These are phyloP conservation scores for Saguinus imperator DNA, from an alignment of 2,113 vertebrate species.

Conservation along the genomic window DNA sequence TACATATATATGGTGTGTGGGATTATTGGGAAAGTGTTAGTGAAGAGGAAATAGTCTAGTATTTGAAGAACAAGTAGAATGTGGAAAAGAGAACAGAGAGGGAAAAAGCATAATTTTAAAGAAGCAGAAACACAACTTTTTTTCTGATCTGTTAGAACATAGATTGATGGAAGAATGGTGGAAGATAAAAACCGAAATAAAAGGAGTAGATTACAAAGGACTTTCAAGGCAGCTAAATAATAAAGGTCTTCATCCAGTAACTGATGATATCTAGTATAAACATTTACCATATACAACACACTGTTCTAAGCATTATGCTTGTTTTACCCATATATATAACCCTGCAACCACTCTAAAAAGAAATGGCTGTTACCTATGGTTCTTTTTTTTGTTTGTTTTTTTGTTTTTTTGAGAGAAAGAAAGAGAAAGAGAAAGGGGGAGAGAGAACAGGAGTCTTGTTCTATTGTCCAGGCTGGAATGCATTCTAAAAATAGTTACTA, in stretches of 20 bases:
- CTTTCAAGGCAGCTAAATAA: neutral
- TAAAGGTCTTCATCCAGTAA: neutral
- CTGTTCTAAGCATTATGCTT: neutral
- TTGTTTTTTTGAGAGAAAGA: too few relatives aligned
- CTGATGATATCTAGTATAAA: neutral
- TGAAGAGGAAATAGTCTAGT: neutral
- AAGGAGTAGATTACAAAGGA: neutral
- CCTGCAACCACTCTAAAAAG: neutral
- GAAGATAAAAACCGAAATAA: neutral
- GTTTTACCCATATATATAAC: neutral
- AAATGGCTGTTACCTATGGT: neutral
- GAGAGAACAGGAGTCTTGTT: too few relatives aligned
- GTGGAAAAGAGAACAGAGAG: neutral
- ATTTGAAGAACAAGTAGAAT: neutral
- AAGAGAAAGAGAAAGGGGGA: too few relatives aligned
- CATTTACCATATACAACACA: neutral
- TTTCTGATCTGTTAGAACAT: neutral
- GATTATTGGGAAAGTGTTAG: neutral
- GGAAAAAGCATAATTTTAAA: neutral
- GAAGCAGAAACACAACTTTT: neutral
- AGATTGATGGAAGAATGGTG: neutral
- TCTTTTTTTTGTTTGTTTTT: neutral
- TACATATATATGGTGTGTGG: fast-evolving
- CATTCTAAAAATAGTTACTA: too few relatives aligned
- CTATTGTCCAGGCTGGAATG: too few relatives aligned